phyloP scores from a whole-genome alignment of 1,140 invertebrate genomes.

The Formica exsecta region DNA sequence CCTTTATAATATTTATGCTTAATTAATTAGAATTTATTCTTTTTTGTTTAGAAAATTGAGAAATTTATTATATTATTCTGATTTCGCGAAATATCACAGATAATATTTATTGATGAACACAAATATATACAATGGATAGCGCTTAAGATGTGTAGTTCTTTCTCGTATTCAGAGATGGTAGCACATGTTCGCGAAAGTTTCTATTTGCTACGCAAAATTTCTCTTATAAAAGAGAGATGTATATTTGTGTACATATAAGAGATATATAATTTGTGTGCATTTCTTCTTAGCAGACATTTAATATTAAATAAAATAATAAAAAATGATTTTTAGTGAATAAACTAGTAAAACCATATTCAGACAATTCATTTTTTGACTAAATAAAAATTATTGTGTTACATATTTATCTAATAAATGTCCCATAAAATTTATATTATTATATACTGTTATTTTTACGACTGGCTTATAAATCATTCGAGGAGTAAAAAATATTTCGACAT shows the following conservation, averaged over 20 bases:
- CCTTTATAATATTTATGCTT: background rate
- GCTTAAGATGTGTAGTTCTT: conserved; percentile 35
- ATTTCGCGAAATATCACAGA: background rate
- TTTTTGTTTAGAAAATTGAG: background rate
- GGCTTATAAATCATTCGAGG: too few species aligned
- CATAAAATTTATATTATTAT: background rate
- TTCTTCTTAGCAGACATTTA: conserved; percentile 6
- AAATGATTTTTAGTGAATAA: background rate
- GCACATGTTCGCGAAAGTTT: conserved; percentile 56
- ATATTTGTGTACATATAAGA: background rate
- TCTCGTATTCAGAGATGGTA: conserved; percentile 65
- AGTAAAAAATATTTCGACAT: too few species aligned
- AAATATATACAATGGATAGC: background rate
- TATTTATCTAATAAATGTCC: background rate
- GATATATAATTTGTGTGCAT: background rate
- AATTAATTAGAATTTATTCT: background rate
- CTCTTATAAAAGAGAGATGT: background rate
- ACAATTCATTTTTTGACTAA: background rate
- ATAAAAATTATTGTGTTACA: background rate
- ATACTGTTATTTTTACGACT: too few species aligned
- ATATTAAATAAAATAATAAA: background rate
- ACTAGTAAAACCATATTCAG: background rate
- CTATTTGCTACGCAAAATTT: conserved; percentile 12
- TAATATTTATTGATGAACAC: conserved; percentile 18
- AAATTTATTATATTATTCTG: conserved; percentile 16